A percentile compares a stretch with the other conserved stretches of the same genome.
Evolutionary conservation across 2,113 vertebrate species (phyloP).

Genomic region (Grammomys surdaster): DNA sequence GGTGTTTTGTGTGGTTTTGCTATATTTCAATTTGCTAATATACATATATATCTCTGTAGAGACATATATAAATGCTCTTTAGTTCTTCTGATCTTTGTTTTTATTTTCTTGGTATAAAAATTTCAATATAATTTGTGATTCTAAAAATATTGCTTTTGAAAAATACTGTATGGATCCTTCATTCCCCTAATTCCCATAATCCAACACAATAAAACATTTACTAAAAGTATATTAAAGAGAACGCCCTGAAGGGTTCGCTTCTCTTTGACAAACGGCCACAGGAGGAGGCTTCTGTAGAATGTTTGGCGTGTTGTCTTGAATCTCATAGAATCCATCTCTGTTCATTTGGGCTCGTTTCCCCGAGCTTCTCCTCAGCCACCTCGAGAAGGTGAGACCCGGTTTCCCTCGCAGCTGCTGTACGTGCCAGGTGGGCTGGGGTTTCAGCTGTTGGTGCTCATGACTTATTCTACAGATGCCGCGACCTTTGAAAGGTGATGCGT

Average conservation of each 20-base stretch:
- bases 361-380: neutral
- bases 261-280: slow-evolving; percentile 72
- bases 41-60: slow-evolving; percentile 85
- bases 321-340: slow-evolving; percentile 38
- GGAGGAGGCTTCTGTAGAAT: slow-evolving; percentile 41
- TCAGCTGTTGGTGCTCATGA: neutral
- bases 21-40: slow-evolving; percentile 85
- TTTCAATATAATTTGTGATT: slow-evolving; percentile 84
- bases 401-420: neutral
- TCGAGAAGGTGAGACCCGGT: neutral
- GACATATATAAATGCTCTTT: slow-evolving; percentile 85
- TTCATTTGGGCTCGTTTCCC: slow-evolving; percentile 31
- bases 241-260: slow-evolving; percentile 80
- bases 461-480: neutral
- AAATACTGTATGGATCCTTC: slow-evolving; percentile 76
- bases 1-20: slow-evolving; percentile 80
- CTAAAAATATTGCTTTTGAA: slow-evolving; percentile 84
- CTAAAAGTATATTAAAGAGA: slow-evolving; percentile 84
- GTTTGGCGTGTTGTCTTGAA: slow-evolving; percentile 57
- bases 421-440: neutral
- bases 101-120: slow-evolving; percentile 82
- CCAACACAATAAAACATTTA: slow-evolving; percentile 83
- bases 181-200: slow-evolving; percentile 82
- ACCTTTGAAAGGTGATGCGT: slow-evolving; percentile 23
- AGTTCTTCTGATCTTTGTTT: slow-evolving; percentile 84